These are phyloP conservation scores for Troides aeacus DNA, from an alignment of 2,888 invertebrate species.

Conservation along the genomic window DNA sequence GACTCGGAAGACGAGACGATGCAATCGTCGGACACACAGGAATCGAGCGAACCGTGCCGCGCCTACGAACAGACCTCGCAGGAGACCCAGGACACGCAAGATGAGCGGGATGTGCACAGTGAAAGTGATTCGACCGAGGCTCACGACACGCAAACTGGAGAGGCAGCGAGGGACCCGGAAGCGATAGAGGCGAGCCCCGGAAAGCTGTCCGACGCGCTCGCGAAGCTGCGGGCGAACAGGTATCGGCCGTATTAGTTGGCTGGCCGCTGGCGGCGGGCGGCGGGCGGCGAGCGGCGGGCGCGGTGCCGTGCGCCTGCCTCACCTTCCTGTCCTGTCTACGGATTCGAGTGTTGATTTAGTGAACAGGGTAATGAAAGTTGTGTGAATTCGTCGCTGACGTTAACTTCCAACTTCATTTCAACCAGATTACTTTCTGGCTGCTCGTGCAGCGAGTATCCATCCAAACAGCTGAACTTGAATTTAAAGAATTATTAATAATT, in stretches of 20 bases:
- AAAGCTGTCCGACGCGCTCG: slow-evolving; percentile 38
- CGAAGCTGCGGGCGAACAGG: slow-evolving; percentile 48
- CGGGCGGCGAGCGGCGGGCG: not conserved
- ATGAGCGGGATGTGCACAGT: not conserved
- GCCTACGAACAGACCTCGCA: not conserved
- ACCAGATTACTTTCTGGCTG: too few relatives aligned
- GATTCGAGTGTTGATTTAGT: too few relatives aligned
- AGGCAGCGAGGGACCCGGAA: too few relatives aligned
- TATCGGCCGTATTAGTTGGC: slow-evolving; percentile 56
- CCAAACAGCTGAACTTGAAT: too few relatives aligned
- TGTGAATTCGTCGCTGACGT: too few relatives aligned
- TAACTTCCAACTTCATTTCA: too few relatives aligned
- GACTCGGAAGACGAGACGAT: not conserved
- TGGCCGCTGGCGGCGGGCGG: not conserved
- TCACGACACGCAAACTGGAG: not conserved
- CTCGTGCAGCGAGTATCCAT: too few relatives aligned
- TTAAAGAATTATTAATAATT: too few relatives aligned
- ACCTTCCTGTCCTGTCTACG: too few relatives aligned
- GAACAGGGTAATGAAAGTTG: too few relatives aligned
- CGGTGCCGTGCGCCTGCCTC: too few relatives aligned
- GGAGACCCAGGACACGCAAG: not conserved
- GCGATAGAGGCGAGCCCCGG: slow-evolving; percentile 3
- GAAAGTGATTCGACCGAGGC: too few relatives aligned
- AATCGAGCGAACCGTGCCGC: not conserved
- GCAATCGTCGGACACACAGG: not conserved